Conservation (phyloP, 2,888 invertebrate genomes). For the Synanthedon myopaeformis region DNA sequence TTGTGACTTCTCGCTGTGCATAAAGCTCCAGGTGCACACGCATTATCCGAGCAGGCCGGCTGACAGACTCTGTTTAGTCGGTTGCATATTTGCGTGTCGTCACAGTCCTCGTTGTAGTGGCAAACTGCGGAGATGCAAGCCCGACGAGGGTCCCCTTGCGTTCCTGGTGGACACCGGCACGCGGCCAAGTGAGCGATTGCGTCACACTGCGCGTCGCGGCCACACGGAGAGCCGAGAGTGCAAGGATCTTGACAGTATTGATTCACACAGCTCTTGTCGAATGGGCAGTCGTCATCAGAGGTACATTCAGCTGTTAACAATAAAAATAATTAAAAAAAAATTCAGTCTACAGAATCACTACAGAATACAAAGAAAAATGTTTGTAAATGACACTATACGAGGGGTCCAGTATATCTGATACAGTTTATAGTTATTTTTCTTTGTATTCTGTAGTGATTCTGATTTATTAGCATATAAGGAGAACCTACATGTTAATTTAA, state of each 20-base stretch:
- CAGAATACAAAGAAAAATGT: too few species aligned
- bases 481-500: background rate
- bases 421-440: too few species aligned
- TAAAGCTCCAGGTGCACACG: slow-evolving; percentile 82
- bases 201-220: slow-evolving; percentile 81
- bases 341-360: too few species aligned
- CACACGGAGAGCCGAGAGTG: slow-evolving; percentile 76
- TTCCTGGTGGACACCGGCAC: slow-evolving; percentile 86
- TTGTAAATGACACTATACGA: too few species aligned
- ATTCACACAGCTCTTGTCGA: slow-evolving; percentile 83
- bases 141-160: slow-evolving; percentile 84
- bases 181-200: slow-evolving; percentile 82
- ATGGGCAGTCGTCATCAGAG: slow-evolving; percentile 83
- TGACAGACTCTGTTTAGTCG: slow-evolving; percentile 85
- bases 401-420: too few species aligned
- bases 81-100: slow-evolving; percentile 86
- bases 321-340: slow-evolving; percentile 5
- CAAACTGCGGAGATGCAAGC: slow-evolving; percentile 87
- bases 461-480: background rate
- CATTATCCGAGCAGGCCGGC: slow-evolving; percentile 84
- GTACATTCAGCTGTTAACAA: slow-evolving; percentile 81
- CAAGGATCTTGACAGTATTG: slow-evolving; percentile 87
- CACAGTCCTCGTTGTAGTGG: slow-evolving; percentile 91
- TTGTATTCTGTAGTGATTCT: background rate
- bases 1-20: slow-evolving; percentile 82